A percentile compares a stretch with the other conserved stretches of the same genome.
These are phyloP conservation scores for Octomys mimax DNA, from an alignment of 2,797 vertebrate genomes.

Conservation along the genomic window DNA sequence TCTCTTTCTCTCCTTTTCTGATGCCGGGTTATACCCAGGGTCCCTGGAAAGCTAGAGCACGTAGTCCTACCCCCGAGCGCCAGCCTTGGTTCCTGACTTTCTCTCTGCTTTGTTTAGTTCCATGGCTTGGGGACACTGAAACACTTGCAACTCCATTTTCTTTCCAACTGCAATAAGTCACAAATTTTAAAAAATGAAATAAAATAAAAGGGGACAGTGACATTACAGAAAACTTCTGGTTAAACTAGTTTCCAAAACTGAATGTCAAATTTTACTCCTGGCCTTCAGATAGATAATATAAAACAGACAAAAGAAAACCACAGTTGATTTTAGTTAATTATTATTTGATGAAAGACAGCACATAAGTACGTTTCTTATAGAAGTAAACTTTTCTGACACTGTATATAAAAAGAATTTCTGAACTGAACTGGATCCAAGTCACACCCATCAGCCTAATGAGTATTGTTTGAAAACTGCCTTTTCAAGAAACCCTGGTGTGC, in stretches of 20 bases:
- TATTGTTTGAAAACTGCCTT: neutral
- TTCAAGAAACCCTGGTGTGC: neutral
- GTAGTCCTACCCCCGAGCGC: neutral
- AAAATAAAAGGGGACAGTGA: conserved; percentile 13
- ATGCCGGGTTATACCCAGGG: neutral
- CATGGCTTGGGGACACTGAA: neutral
- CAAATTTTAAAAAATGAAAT: neutral
- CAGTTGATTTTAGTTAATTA: neutral
- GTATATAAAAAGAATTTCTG: neutral
- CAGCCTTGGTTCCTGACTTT: neutral
- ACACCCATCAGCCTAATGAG: neutral
- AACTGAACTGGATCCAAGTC: neutral
- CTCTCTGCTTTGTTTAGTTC: neutral
- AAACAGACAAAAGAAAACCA: neutral
- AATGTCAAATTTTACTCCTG: neutral
- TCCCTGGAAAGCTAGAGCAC: neutral
- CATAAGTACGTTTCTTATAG: neutral
- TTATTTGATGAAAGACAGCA: neutral
- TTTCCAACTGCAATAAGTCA: neutral
- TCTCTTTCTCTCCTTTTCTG: neutral
- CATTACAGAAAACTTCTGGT: neutral
- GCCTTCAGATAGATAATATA: neutral
- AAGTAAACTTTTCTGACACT: neutral
- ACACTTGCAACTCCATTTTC: neutral
- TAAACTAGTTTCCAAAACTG: neutral